A percentile compares a stretch with the other conserved stretches of the same genome.
phyloP scores from a whole-genome alignment of 2,888 invertebrate genomes.

The Polydesmus complanatus region DNA sequence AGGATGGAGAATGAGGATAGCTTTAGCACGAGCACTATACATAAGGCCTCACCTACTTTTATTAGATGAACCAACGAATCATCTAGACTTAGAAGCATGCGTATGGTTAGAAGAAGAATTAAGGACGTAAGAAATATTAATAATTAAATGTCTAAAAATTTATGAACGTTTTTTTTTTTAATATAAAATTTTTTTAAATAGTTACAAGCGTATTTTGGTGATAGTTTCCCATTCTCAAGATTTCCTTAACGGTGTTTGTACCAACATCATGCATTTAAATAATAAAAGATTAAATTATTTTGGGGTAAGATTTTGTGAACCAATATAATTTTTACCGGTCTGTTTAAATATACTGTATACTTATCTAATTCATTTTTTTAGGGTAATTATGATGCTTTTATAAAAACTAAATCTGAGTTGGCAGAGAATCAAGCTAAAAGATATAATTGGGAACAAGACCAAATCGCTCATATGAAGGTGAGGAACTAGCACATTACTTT shows the following conservation, averaged over 20 bases:
- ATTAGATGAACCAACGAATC: conserved; percentile 45
- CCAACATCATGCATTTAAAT: conserved; percentile 87
- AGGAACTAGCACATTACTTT: conserved; percentile 4
- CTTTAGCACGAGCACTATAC: conserved; percentile 42
- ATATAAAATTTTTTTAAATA: conserved; percentile 27
- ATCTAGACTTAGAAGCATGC: conserved; percentile 75
- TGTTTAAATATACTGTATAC: not conserved
- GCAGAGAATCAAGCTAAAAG: conserved; percentile 98
- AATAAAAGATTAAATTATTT: conserved; percentile 87
- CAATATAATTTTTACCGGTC: conserved; percentile 18
- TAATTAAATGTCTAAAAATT: not conserved
- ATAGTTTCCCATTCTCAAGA: conserved; percentile 99
- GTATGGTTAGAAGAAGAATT: conserved; percentile 99
- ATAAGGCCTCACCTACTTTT: conserved; percentile 42
- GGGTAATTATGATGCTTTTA: conserved; percentile 92
- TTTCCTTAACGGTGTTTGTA: conserved; percentile 87
- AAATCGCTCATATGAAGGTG: conserved; percentile 97
- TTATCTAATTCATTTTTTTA: conserved; percentile 25
- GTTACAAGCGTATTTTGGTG: conserved; percentile 90
- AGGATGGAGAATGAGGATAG: conserved; percentile 49
- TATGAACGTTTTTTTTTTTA: too few species aligned
- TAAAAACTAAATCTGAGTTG: conserved; percentile 81
- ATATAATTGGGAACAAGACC: conserved; percentile 99
- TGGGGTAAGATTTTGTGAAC: too few species aligned
- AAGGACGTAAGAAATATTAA: conserved; percentile 48